Evolutionary conservation across 2,797 vertebrate genomes (phyloP).

Genomic region (Enteromius unitaeniatus): DNA sequence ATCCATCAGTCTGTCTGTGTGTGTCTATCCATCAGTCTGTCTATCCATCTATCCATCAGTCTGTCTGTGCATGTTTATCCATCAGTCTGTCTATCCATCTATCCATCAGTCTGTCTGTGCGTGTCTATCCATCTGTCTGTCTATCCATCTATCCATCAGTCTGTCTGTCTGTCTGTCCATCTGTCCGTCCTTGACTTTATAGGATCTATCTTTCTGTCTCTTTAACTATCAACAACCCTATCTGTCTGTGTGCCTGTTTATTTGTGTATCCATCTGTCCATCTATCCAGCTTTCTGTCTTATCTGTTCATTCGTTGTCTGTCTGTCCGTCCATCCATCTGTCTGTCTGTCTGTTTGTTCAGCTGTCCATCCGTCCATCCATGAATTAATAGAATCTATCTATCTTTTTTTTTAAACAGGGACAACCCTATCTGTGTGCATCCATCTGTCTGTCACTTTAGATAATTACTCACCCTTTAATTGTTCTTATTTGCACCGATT

Average conservation of each 20-base stretch:
- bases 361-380: no score
- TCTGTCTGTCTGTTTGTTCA: no score
- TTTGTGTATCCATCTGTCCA: rapidly evolving
- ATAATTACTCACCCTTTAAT: slow-evolving; percentile 38
- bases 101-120: neutral
- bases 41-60: neutral
- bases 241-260: neutral
- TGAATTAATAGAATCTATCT: no score
- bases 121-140: rapidly evolving
- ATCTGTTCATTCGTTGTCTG: neutral
- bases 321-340: no score
- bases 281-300: neutral
- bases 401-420: no score
- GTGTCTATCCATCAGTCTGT: neutral
- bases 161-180: neutral
- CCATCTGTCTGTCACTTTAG: neutral
- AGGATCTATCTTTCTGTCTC: no score
- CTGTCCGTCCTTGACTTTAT: neutral
- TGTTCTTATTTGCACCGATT: slow-evolving; percentile 39
- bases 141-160: rapidly evolving
- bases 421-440: neutral
- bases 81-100: neutral
- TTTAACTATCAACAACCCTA: neutral
- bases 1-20: neutral
- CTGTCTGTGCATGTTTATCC: neutral